phyloP scores from a whole-genome alignment of 1,140 invertebrate species.

The Dendrolimus kikuchii region DNA sequence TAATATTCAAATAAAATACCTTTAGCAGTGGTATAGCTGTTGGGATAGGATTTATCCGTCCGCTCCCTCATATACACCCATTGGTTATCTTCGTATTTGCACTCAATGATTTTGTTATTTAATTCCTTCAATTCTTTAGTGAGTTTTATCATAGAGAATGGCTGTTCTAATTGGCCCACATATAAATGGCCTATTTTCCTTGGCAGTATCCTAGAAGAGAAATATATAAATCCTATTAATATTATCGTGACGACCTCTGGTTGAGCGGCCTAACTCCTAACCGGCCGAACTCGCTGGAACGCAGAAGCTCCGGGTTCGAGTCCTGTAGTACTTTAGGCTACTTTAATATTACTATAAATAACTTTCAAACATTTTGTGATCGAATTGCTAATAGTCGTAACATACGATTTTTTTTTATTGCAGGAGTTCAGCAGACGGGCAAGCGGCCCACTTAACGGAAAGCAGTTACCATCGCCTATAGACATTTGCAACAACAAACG shows the following conservation, averaged over 20 bases:
- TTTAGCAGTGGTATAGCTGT: constrained; percentile 86
- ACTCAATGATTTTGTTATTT: constrained; percentile 97
- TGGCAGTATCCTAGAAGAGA: constrained; percentile 78
- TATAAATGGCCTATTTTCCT: constrained; percentile 85
- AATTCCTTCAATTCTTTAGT: constrained; percentile 84
- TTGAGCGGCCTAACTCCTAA: too few species aligned
- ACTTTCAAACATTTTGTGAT: too few species aligned
- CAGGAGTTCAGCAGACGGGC: too few species aligned
- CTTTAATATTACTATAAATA: too few species aligned
- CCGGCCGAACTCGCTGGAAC: too few species aligned
- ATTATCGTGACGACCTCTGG: not conserved
- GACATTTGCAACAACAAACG: too few species aligned
- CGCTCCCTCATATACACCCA: constrained; percentile 98
- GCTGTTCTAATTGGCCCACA: constrained; percentile 79
- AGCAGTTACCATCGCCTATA: too few species aligned
- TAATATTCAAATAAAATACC: constrained; percentile 64
- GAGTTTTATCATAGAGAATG: constrained; percentile 84
- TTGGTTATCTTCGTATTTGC: constrained; percentile 81
- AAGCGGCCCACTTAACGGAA: too few species aligned
- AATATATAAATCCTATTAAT: not conserved
- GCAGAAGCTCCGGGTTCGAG: too few species aligned
- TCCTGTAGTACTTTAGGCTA: too few species aligned
- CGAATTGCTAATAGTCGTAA: too few species aligned
- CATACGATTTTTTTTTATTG: too few species aligned
- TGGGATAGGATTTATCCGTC: constrained; percentile 98